Percentiles rank a stretch among this genome's conserved stretches.
Evolutionary conservation across 2,797 vertebrate genomes (phyloP).

Genomic region (Netta rufina): DNA sequence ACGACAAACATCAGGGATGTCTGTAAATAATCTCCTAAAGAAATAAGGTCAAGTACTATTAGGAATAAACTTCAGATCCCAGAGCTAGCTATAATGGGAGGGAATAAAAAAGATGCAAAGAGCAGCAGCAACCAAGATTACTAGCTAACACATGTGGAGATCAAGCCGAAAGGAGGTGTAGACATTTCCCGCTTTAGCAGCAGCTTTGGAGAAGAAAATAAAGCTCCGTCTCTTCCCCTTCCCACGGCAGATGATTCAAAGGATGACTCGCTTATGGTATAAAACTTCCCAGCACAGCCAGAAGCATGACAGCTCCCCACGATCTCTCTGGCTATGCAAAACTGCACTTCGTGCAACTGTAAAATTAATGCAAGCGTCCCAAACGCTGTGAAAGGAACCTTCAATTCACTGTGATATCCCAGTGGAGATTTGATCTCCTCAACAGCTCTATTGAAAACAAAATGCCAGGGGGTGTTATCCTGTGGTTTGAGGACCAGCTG

Average conservation of each 20-base stretch:
- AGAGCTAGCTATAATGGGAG: not conserved
- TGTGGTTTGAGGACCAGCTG: not conserved
- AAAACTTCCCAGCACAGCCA: not conserved
- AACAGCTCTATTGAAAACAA: not conserved
- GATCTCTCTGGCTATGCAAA: accelerated
- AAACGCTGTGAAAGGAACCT: not conserved
- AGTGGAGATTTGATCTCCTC: not conserved
- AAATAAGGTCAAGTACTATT: not conserved
- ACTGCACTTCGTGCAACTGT: not conserved
- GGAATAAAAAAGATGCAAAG: slow-evolving; percentile 5
- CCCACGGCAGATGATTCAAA: not conserved
- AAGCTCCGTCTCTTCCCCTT: not conserved
- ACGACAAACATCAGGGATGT: not conserved
- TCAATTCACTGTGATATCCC: not conserved
- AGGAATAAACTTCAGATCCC: not conserved
- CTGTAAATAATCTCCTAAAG: not conserved
- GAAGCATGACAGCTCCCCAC: not conserved
- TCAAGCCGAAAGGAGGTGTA: slow-evolving; percentile 35
- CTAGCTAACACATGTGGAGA: not conserved
- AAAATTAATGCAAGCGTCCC: not conserved
- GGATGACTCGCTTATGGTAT: not conserved
- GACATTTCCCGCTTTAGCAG: slow-evolving; percentile 33
- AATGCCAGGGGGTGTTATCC: not conserved
- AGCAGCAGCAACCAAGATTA: slow-evolving; percentile 11
- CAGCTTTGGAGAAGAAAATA: slow-evolving; percentile 16